Evolutionary conservation across 2,888 invertebrate species (phyloP), one percentile per base, ranked within the genome.

Genomic region (Macropis europaea): DNA sequence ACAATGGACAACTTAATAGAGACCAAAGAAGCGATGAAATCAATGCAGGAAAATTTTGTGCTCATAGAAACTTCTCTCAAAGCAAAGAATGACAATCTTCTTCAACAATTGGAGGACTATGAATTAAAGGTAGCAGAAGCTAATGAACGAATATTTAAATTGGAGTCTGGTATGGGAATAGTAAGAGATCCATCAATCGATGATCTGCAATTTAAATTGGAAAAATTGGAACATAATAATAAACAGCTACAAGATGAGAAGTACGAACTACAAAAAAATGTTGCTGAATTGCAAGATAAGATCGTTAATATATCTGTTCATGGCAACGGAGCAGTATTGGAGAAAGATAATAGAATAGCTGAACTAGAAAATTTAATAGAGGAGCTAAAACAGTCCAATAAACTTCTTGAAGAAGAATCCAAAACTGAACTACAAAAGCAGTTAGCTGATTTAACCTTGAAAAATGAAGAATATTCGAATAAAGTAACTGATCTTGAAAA

Each of bases 11-110:
- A 94, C 80, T 91, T 96, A 54, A 94, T 95, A 86, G 95, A 96
- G 71, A 95, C 95, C 6, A 94, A 94, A 84, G 93, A 94, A 77
- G 95, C 95, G 88, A 95, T 96, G 94, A 92, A 93, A 80, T 92
- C 93, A 82, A 95, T 96, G 94, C 96, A 96, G 89, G 93, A 94
- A 84, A 94, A 94, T 88, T 95, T 96, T 86, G 91, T 94, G 40
- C 90, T 92, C 9, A 92, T 94, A 87, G 95, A 96, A 90, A 90
- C 91, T 48, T 93, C 94, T 70, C 93, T 95, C 92, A 95, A 94
- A 85, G 92, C 93, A 17, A 94, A 95, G 87, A 94, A 93, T 79
- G 90, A 91, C 32, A 91, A 90, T 79, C 89, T 94, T 42, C 83
- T 92, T 22, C 87, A 90, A 36, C 92, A 93, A 75, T 88, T 94